Evolutionary conservation across 2,888 invertebrate species (phyloP), one percentile per base, ranked within the genome.

Genomic region (Zeuzera pyrina): DNA sequence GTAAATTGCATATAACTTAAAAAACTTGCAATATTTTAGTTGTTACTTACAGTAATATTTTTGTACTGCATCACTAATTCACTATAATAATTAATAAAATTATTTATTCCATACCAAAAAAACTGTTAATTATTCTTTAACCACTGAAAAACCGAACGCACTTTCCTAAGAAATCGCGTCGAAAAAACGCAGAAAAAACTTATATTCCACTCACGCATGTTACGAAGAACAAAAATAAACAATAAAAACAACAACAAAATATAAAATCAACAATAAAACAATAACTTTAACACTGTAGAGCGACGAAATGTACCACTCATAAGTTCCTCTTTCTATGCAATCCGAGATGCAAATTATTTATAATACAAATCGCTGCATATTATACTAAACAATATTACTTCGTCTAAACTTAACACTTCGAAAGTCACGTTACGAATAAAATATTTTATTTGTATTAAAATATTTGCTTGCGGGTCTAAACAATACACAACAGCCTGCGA

Each of bases 401-500:
- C 13, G 14, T 15, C 19, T n/a, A 25, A 25, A 25, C 3, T 25
- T 11, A 29, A 31, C 26, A 12, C 16, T 13, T 14, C 11, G 6
- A 22, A 10, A 14, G 13, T 28, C 28, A 15, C 4, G 12, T 11
- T 4, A 12, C 8, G 12, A 25, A 6, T 7, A 11, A 8, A 12
- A 5, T 11, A 10, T 34, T 39, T 28, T 38, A 42, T 39, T 42
- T 56, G 50, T 56, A 54, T 53, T 61, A 63, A 63, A 59, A 64
- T 72, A 70, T 73, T 66, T 77, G 65, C 64, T 58, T 67, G 69
- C 70, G 66, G 66, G 51, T 70, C 76, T 72, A 81, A 81, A 81
- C 81, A 81, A 76, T 71, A 76, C 77, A 79, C 79, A 81, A 83
- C 83, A 81, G 76, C 56, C 76, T 63, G 59, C 70, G 62, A 58